Conservation (phyloP, 2,797 vertebrate species). For the Rhinichthys osculus region DNA sequence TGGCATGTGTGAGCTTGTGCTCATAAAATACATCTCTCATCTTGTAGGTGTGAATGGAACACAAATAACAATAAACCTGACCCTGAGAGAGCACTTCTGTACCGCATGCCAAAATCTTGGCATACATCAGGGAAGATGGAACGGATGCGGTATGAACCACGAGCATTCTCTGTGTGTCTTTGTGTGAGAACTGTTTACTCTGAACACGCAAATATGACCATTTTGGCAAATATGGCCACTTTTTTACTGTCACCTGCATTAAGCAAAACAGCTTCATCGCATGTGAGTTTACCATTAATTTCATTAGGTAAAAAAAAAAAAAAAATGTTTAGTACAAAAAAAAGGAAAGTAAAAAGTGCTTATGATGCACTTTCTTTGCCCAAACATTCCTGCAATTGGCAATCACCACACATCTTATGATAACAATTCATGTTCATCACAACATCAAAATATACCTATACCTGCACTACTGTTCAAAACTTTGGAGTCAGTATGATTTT, state of each 20-base stretch:
- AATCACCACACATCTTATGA: neutral
- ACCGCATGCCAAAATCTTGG: slow-evolving; percentile 24
- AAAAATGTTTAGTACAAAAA: neutral
- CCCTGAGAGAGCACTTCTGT: slow-evolving; percentile 4
- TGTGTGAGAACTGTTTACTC: neutral
- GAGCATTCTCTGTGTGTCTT: neutral
- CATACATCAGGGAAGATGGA: slow-evolving; percentile 6
- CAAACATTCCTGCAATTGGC: neutral
- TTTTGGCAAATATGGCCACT: no score
- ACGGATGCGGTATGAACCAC: neutral
- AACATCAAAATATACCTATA: neutral
- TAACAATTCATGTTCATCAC: neutral
- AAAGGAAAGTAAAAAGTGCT: neutral
- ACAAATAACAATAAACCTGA: slow-evolving; percentile 31
- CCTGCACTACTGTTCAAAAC: neutral
- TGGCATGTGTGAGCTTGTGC: neutral
- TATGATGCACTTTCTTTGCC: neutral
- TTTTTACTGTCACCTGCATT: no score
- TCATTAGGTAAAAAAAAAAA: neutral
- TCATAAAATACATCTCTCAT: slow-evolving; percentile 52
- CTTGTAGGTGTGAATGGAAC: slow-evolving; percentile 40
- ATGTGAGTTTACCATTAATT: neutral
- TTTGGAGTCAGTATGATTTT: neutral
- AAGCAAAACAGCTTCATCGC: neutral
- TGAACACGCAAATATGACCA: neutral